These are phyloP conservation scores for Tympanuchus pallidicinctus DNA, from an alignment of 2,113 vertebrate genomes.

Conservation along the genomic window DNA sequence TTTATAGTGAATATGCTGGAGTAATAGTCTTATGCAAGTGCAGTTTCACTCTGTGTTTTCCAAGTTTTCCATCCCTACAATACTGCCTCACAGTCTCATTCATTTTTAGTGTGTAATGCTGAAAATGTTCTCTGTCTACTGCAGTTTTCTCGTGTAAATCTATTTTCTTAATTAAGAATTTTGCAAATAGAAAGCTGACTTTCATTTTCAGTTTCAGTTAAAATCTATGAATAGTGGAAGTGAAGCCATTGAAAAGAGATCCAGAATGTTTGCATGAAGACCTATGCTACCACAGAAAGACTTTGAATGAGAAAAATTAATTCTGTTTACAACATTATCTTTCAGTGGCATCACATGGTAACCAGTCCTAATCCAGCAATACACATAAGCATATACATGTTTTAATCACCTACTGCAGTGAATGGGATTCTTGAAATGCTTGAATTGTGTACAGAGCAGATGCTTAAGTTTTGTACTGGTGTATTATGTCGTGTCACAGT, in stretches of 20 bases:
- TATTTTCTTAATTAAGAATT: background rate
- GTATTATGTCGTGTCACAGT: conserved; percentile 21
- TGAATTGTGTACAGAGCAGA: background rate
- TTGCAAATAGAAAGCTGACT: background rate
- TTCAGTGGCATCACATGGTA: background rate
- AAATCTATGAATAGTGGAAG: background rate
- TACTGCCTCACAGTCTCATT: conserved; percentile 12
- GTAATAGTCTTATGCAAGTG: background rate
- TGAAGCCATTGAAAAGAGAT: background rate
- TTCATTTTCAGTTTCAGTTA: background rate
- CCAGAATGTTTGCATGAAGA: background rate
- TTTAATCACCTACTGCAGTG: background rate
- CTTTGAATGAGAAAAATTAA: background rate
- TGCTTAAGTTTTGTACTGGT: conserved; percentile 26
- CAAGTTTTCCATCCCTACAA: background rate
- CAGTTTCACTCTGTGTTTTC: conserved; percentile 16
- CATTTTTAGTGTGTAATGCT: background rate
- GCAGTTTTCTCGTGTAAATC: background rate
- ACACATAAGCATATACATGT: background rate
- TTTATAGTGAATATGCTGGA: background rate
- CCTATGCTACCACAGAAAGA: background rate
- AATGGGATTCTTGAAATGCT: background rate
- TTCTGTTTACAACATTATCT: conserved; percentile 22
- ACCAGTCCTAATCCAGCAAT: background rate
- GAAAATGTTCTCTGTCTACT: background rate